Evolutionary conservation across 2,797 vertebrate species (phyloP).

Genomic region (Falco concolor): DNA sequence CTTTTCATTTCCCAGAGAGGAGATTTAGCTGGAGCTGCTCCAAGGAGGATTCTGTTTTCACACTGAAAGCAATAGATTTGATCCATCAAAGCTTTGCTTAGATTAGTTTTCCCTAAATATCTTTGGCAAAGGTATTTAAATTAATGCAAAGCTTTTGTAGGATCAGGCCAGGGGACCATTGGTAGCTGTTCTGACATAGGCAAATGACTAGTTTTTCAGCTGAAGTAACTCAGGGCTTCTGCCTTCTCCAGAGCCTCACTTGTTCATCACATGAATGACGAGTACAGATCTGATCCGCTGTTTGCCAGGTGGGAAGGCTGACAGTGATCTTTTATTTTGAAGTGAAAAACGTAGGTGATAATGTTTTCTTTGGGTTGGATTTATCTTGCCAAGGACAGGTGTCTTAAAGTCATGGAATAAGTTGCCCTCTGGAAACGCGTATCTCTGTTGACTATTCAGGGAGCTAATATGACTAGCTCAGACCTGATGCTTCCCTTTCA

Average conservation of each 20-base stretch:
- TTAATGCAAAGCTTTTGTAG: neutral
- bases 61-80: neutral
- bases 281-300: neutral
- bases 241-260: neutral
- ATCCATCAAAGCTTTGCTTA: neutral
- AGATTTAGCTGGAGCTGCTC: neutral
- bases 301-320: neutral
- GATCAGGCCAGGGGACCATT: neutral
- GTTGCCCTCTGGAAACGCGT: slow-evolving; percentile 47
- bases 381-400: neutral
- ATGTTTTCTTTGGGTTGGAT: neutral
- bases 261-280: neutral
- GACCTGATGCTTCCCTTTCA: slow-evolving; percentile 36
- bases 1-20: neutral
- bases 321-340: neutral
- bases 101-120: neutral
- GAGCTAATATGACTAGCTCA: slow-evolving; percentile 13
- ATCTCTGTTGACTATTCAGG: neutral
- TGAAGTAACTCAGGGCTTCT: neutral
- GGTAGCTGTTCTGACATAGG: neutral
- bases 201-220: neutral
- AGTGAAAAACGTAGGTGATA: neutral
- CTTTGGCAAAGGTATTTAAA: neutral
- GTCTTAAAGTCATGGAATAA: slow-evolving; percentile 46
- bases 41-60: neutral